phyloP scores from a whole-genome alignment of 2,113 vertebrate genomes.

The Haemorhous mexicanus region DNA sequence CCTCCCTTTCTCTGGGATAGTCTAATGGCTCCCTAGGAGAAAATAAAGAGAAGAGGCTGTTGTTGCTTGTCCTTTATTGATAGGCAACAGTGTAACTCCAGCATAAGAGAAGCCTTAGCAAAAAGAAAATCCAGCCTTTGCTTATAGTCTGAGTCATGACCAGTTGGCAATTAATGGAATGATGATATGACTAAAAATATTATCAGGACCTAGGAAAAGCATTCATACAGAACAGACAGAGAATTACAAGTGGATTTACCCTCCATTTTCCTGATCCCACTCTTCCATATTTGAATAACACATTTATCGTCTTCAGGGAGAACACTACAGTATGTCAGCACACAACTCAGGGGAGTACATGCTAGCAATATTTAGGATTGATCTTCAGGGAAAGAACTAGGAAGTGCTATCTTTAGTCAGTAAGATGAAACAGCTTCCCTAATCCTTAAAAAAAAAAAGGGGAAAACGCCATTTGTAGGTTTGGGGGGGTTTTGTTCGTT shows the following conservation, averaged over 20 bases:
- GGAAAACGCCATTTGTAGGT: background rate
- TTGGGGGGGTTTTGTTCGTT: background rate
- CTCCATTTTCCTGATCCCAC: background rate
- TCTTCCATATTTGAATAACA: background rate
- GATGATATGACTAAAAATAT: background rate
- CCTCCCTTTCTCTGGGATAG: background rate
- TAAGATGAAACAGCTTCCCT: constrained; percentile 23
- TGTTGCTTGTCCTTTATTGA: background rate
- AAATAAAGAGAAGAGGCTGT: background rate
- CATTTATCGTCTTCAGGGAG: background rate
- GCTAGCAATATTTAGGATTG: background rate
- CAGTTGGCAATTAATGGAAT: background rate
- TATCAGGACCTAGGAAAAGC: background rate
- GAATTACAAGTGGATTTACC: background rate
- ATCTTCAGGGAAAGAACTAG: constrained; percentile 19
- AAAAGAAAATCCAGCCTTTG: background rate
- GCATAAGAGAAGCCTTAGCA: background rate
- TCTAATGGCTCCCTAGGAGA: background rate
- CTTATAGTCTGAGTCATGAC: background rate
- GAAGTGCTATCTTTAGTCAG: background rate
- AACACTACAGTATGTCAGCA: background rate
- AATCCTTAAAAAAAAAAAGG: background rate
- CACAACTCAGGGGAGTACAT: background rate
- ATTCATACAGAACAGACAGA: background rate
- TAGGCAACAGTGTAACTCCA: background rate